phyloP scores from a whole-genome alignment of 2,888 invertebrate species.

The Orchesellides sinensis region DNA sequence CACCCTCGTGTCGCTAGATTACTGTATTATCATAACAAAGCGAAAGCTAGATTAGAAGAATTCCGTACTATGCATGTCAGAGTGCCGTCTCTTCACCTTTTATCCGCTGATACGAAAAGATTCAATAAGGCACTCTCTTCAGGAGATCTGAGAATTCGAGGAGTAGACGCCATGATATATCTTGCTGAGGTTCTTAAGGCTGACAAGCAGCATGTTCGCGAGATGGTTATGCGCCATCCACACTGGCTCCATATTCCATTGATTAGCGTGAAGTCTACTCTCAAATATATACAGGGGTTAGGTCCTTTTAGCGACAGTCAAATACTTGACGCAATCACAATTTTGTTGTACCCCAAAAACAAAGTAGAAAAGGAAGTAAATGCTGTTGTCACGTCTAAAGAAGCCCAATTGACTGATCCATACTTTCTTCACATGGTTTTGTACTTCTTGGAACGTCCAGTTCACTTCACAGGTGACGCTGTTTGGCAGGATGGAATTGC shows the following conservation, averaged over 20 bases:
- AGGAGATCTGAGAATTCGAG: conserved; percentile 79
- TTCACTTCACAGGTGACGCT: conserved; percentile 87
- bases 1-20: conserved; percentile 81
- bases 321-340: conserved; percentile 81
- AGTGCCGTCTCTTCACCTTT: conserved; percentile 78
- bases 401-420: conserved; percentile 30
- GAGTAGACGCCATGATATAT: conserved; percentile 78
- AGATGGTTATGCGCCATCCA: conserved; percentile 80
- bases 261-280: conserved; percentile 80
- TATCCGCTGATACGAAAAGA: conserved; percentile 77
- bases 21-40: conserved; percentile 79
- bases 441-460: conserved; percentile 85
- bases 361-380: conserved; percentile 61
- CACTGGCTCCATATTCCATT: conserved; percentile 83
- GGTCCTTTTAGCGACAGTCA: conserved; percentile 79
- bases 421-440: conserved; percentile 81
- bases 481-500: conserved; percentile 80
- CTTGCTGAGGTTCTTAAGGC: conserved; percentile 77
- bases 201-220: conserved; percentile 76
- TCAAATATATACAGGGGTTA: conserved; percentile 79
- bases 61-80: conserved; percentile 79
- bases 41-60: conserved; percentile 79
- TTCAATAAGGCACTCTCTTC: conserved; percentile 78
- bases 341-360: conserved; percentile 85
- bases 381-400: conserved; percentile 37